These are phyloP conservation scores for Parnassius glacialis DNA, from an alignment of 2,888 invertebrate species.

Conservation along the genomic window DNA sequence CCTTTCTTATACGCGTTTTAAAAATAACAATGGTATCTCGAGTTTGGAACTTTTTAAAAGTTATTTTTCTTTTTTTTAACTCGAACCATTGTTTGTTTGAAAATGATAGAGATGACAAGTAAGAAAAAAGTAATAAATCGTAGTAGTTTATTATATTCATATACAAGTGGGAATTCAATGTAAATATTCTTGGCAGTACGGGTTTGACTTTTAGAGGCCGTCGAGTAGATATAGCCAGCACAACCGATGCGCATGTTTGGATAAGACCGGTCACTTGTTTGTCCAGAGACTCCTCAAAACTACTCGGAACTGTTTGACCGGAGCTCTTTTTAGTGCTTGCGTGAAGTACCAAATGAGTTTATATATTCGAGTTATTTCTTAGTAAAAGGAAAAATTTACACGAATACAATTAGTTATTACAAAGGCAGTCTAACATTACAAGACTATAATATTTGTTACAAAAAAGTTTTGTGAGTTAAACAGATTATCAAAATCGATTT, in stretches of 20 bases:
- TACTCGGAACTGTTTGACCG: conserved; percentile 71
- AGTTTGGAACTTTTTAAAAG: conserved; percentile 53
- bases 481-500: no score
- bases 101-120: conserved; percentile 19
- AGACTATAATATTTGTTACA: no score
- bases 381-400: no score
- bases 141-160: conserved; percentile 60
- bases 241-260: conserved; percentile 60
- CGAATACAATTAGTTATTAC: no score
- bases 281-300: conserved; percentile 64
- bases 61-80: conserved; percentile 29
- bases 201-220: conserved; percentile 61
- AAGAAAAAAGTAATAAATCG: conserved; percentile 8
- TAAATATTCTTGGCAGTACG: conserved; percentile 51
- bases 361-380: conserved; percentile 1
- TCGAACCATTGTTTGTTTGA: conserved; percentile 29
- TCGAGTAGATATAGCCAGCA: conserved; percentile 36
- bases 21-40: conserved; percentile 61
- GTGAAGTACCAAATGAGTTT: conserved; percentile 35
- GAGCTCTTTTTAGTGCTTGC: conserved; percentile 54
- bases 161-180: conserved; percentile 67
- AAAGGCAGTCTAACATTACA: no score
- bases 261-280: conserved; percentile 76
- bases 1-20: conserved; percentile 56
- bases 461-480: no score